Percentiles rank a stretch among this genome's conserved stretches.
Conservation (phyloP, 2,888 invertebrate genomes). For the Sepioteuthis lessoniana region DNA sequence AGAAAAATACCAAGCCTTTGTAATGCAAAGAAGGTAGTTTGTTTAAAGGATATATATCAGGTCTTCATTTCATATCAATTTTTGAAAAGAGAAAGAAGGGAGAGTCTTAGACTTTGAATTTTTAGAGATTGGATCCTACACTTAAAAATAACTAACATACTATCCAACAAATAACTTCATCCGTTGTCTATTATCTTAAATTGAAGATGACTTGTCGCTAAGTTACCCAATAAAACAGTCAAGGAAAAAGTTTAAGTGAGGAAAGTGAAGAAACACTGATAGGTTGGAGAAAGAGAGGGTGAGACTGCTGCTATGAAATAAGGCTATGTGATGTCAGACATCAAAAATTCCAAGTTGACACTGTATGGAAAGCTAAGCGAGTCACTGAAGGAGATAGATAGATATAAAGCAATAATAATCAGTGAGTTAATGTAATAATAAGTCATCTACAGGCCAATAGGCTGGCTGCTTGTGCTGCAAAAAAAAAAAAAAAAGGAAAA, state of each 20-base stretch:
- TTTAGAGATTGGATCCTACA: neutral
- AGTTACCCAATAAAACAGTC: neutral
- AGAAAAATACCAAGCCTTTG: too few species aligned
- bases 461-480: constrained; percentile 5
- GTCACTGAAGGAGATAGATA: neutral
- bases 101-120: too few species aligned
- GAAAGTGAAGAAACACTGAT: too few species aligned
- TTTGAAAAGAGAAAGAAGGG: too few species aligned
- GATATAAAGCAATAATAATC: neutral
- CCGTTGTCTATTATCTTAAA: neutral
- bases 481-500: neutral
- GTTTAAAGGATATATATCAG: neutral
- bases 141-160: neutral
- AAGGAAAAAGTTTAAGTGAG: neutral
- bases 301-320: neutral
- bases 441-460: neutral
- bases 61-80: too few species aligned
- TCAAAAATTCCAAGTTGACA: neutral
- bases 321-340: neutral
- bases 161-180: neutral
- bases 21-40: too few species aligned
- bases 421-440: neutral
- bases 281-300: neutral
- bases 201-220: neutral
- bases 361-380: neutral